Conservation (phyloP, 2,888 invertebrate genomes). For the Hemistola chrysoprasaria region DNA sequence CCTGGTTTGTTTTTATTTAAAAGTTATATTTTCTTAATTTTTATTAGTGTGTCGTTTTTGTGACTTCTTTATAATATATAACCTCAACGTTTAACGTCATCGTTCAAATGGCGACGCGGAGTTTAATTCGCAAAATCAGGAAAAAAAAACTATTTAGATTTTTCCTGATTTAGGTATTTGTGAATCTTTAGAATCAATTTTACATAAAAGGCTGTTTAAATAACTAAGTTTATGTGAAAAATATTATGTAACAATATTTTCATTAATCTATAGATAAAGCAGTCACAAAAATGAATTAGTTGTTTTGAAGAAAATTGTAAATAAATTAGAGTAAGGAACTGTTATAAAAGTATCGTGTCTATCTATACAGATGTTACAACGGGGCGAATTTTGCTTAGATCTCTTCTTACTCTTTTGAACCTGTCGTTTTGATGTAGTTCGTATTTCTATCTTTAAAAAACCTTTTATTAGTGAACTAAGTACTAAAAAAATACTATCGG, state of each 20-base stretch:
- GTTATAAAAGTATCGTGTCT: constrained; percentile 26
- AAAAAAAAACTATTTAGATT: constrained; percentile 2
- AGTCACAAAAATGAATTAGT: no score
- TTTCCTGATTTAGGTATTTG: constrained; percentile 10
- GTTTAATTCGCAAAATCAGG: no score
- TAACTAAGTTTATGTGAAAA: no score
- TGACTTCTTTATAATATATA: no score
- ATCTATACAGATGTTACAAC: constrained; percentile 23
- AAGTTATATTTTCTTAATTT: no score
- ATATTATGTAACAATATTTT: background rate
- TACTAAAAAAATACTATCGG: constrained; percentile 10
- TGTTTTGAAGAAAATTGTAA: constrained; percentile 22
- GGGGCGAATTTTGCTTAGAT: constrained; percentile 26
- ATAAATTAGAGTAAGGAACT: constrained; percentile 30
- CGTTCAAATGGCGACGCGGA: no score
- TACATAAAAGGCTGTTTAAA: no score
- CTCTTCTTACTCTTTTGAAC: constrained; percentile 22
- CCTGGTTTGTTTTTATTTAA: no score
- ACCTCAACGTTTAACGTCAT: no score
- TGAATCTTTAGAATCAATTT: no score
- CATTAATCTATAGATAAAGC: constrained; percentile 4
- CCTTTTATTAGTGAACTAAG: constrained; percentile 25
- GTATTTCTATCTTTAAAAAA: constrained; percentile 11
- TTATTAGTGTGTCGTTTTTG: no score
- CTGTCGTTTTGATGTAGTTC: constrained; percentile 26